Base-by-base conservation (phyloP, 2,113 vertebrate genomes). In the Cyanistes caeruleus region DNA sequence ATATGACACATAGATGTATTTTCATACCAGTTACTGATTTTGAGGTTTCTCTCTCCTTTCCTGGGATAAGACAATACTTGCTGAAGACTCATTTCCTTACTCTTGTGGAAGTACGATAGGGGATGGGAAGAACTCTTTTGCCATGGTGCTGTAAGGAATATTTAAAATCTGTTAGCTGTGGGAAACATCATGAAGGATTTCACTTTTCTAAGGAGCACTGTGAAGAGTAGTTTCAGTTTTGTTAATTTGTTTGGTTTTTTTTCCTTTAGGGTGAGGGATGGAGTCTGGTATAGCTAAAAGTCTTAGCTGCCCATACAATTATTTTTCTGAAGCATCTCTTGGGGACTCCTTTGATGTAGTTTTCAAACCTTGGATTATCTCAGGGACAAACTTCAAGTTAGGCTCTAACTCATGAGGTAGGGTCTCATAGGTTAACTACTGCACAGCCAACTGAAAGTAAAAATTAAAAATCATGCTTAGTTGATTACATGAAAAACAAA, bases 251-350 rank as follows among this genome's bases (percentile, higher is more conserved):
- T 69, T 20, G 28, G 4, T 0, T 3, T 46, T 63, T 59, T 44
- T 35, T 35, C 30, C 12, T 37, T 87, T 73, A 25, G 39, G 46
- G 7, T 68, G 35, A 39, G 25, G 11, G 10, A 4, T 85, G 46
- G 49, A 60, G 27, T 76, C 25, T 76, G 23, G 13, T 69, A 23
- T 27, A 48, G 15, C 19, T 74, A 48, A 52, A 7, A 49, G 1
- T 80, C n/a, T 56, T 20, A 59, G 25, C 25, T 81, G 43, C 9
- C 37, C 7, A 2, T 15, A 22, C 0, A 0, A 20, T 52, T 84
- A 3, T 76, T 83, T 83, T 39, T 35, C 16, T 63, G 16, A 81
- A 55, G 12, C 46, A 33, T 65, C 18, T 55, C 37, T 46, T 51
- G 37, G 52, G 21, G 39, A 73, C 2, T 3, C 11, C 10, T 83